Evolutionary conservation across 2,113 vertebrate species (phyloP), one percentile per base, ranked within the genome.

Genomic region (Phrynosoma platyrhinos): DNA sequence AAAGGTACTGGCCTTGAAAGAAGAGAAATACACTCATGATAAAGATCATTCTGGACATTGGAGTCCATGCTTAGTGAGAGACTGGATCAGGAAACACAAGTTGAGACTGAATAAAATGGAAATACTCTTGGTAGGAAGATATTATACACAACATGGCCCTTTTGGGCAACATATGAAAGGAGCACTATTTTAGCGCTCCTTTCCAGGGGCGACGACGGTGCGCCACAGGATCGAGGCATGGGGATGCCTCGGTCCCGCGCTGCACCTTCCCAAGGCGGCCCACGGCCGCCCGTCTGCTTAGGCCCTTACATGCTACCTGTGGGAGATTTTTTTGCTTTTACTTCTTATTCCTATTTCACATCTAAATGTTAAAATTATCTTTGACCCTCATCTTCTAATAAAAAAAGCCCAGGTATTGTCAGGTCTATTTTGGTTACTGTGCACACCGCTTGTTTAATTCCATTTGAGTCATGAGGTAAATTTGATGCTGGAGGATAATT

Each of bases 401-500:
- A 53, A 75, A 32, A 88, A 52, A 14, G 7, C 5, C 66, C 74
- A 85, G 64, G 1, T 10, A 30, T 72, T 68, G 32, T 85, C 72
- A 36, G 1, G 0, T 12, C 69, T 90, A 89, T 13, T 64, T 93
- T 92, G 91, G 25, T 75, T 88, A 55, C 81, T 2, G 5, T 4
- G 0, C 1, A 83, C 13, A 55, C 52, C 4, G 64, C 47, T 0
- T 0, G n/a, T 80, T 86, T 88, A 83, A 47, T 18, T 62, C 36
- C 5, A 16, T 47, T 88, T 53, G 74, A 76, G 47, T 40, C 74
- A 42, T 25, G 82, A 88, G 66, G 72, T 13, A 92, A 64, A 85
- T 87, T 87, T 62, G 71, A 53, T 77, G 90, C 72, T 83, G 78
- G 90, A 66, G 40, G 55, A 77, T 68, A 91, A 81, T 53, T 88